phyloP scores from a whole-genome alignment of 2,113 vertebrate genomes.

The Chaetura pelagica region DNA sequence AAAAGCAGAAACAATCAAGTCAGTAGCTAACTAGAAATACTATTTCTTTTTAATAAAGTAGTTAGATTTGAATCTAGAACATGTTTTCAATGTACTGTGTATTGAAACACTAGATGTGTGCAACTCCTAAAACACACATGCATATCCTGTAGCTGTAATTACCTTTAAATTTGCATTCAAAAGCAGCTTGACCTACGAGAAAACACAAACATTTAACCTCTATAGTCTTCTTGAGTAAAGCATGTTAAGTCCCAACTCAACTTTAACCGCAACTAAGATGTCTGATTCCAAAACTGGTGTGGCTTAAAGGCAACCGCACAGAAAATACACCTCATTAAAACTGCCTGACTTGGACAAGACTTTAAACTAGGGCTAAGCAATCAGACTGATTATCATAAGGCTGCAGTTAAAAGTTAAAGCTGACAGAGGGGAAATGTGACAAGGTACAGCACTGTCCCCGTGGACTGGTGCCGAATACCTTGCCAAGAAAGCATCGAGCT shows the following conservation, averaged over 20 bases:
- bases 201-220: neutral
- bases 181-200: neutral
- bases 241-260: neutral
- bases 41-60: neutral
- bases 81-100: neutral
- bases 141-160: neutral
- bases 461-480: rapidly evolving
- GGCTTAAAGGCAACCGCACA: neutral
- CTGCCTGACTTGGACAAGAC: neutral
- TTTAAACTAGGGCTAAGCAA: neutral
- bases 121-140: neutral
- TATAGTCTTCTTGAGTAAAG: neutral
- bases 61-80: neutral
- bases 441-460: rapidly evolving
- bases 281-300: neutral
- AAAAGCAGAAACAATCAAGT: neutral
- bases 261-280: neutral
- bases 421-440: rapidly evolving
- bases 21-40: neutral
- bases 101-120: neutral
- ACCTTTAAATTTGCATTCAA: neutral
- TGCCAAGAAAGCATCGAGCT: neutral
- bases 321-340: neutral
- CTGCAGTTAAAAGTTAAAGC: neutral
- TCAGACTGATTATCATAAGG: neutral